Conservation (phyloP, 2,797 vertebrate species). For the Danio jaintianensis region DNA sequence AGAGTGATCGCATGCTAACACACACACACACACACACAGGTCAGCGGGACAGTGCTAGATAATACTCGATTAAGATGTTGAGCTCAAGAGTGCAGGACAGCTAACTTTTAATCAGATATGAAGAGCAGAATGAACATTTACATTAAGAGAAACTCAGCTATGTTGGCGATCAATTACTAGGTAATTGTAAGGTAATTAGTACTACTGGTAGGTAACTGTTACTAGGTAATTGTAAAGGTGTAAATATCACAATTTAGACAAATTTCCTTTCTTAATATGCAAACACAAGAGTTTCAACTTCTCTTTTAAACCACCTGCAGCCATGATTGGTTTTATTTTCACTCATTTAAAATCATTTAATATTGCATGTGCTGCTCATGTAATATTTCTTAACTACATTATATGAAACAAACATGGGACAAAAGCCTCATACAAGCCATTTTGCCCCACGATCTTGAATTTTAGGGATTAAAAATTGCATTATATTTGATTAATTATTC, state of each 20-base stretch:
- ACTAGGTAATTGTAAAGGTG: too few relatives aligned
- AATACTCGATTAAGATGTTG: constrained; percentile 55
- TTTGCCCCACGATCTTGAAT: too few relatives aligned
- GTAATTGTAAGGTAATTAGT: too few relatives aligned
- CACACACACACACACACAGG: constrained; percentile 20
- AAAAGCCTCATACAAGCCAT: too few relatives aligned
- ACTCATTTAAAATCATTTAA: too few relatives aligned
- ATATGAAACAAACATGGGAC: too few relatives aligned
- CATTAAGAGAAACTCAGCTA: background rate
- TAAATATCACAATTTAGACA: background rate
- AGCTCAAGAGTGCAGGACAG: constrained; percentile 39
- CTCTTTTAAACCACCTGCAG: background rate
- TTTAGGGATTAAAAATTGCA: too few relatives aligned
- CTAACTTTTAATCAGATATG: constrained; percentile 2
- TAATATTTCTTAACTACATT: too few relatives aligned
- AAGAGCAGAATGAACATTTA: constrained; percentile 6
- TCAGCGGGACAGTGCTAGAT: constrained; percentile 48
- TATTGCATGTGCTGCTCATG: too few relatives aligned
- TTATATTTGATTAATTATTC: too few relatives aligned
- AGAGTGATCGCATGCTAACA: constrained; percentile 30
- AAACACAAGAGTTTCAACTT: background rate
- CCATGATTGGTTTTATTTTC: too few relatives aligned
- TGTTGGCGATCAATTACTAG: background rate
- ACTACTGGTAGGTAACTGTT: too few relatives aligned
- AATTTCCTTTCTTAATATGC: background rate